Evolutionary conservation across 1,140 invertebrate genomes (phyloP).

Genomic region (Bombus soroeensis): DNA sequence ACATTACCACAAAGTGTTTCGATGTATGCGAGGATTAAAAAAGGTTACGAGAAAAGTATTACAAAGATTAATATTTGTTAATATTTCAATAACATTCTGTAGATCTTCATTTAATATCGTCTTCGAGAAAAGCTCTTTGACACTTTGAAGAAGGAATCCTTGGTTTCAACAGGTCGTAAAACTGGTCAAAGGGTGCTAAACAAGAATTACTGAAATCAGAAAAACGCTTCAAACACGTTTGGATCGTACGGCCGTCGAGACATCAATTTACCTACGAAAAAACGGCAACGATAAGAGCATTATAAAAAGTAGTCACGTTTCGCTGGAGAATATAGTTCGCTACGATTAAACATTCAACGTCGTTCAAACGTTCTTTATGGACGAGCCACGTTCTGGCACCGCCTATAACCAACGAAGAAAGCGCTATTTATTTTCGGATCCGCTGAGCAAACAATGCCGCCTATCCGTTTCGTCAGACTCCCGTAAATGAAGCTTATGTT

Average conservation of each 20-base stretch:
- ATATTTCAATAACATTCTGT: background rate
- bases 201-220: background rate
- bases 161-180: background rate
- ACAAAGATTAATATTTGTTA: background rate
- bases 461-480: background rate
- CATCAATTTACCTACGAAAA: background rate
- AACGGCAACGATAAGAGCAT: background rate
- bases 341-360: slow-evolving; percentile 9
- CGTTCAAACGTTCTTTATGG: background rate
- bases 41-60: background rate
- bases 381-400: background rate
- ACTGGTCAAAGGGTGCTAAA: background rate
- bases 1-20: background rate
- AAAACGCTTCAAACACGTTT: background rate
- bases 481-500: slow-evolving; percentile 51
- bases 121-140: background rate
- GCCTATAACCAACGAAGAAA: background rate
- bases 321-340: background rate
- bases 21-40: background rate
- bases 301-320: background rate
- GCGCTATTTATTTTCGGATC: slow-evolving; percentile 40
- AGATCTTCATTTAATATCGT: background rate
- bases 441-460: slow-evolving; percentile 15
- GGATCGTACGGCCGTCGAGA: background rate
- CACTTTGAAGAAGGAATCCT: background rate